Evolutionary conservation across 2,113 vertebrate genomes (phyloP).

Genomic region (Thalassarche chlororhynchos): DNA sequence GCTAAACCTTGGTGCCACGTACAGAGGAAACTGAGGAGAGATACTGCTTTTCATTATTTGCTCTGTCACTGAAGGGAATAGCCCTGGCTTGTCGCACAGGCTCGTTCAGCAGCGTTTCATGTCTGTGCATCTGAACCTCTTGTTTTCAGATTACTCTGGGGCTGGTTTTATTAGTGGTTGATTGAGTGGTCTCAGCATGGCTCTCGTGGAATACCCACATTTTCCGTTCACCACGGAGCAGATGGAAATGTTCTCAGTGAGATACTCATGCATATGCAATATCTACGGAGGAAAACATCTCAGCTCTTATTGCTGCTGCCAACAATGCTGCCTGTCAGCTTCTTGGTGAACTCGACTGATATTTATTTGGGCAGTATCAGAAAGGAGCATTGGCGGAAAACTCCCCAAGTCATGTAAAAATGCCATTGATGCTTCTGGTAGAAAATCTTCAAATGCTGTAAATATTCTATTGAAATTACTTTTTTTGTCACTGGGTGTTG

Average conservation of each 20-base stretch:
- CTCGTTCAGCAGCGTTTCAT: background rate
- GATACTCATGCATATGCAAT: slow-evolving; percentile 40
- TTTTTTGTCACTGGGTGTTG: background rate
- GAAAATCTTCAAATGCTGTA: background rate
- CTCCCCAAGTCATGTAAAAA: background rate
- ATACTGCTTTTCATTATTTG: background rate
- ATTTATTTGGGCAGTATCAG: background rate
- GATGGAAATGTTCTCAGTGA: slow-evolving; percentile 40
- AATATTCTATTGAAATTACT: background rate
- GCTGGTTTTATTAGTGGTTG: slow-evolving; percentile 17
- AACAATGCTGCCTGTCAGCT: background rate
- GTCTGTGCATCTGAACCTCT: background rate
- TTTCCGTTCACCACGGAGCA: background rate
- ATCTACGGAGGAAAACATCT: slow-evolving; percentile 26
- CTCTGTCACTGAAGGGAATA: background rate
- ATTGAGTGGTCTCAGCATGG: slow-evolving; percentile 49
- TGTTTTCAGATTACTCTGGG: slow-evolving; percentile 4
- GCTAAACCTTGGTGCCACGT: background rate
- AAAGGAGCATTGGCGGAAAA: background rate
- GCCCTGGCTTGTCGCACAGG: background rate
- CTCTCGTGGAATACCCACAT: slow-evolving; percentile 21
- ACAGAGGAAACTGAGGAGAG: background rate
- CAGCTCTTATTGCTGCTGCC: background rate
- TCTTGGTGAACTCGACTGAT: background rate
- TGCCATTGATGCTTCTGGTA: background rate